Evolutionary conservation across 2,888 invertebrate species (phyloP), one percentile per base, ranked within the genome.

Genomic region (Pollenia labialis): DNA sequence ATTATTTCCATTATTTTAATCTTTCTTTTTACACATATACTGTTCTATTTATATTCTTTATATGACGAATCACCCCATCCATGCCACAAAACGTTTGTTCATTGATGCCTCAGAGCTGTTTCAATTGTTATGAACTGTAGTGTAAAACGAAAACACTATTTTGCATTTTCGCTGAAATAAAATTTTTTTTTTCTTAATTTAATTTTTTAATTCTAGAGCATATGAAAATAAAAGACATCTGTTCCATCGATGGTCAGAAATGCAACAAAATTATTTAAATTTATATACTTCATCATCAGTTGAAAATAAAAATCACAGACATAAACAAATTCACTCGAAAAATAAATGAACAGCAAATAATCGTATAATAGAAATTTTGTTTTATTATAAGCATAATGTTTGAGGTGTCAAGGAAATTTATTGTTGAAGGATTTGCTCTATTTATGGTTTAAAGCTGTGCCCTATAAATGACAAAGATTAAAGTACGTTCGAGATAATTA

Each of bases 181-280:
- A n/a, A 14, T 50, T 10, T 14, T 9, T 7, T 48, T 32, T 74
- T 23, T 14, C 18, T 71, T 42, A 58, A 58, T 56, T 77, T 32
- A 7, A 18, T 71, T 54, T 72, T 14, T 58, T 8, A 46, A 44
- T 68, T 68, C 23, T 69, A 60, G 58, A 54, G 66, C 58, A 76
- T 40, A 14, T 14, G 23, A 46, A 56, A 40, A 40, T 74, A 80
- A 84, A 84, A 79, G 52, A 84, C 86, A 87, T 87, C 86, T 87
- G 86, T 84, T 87, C 66, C 66, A 44, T 7, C 54, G 50, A 77
- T 56, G 66, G 18, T 64, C 12, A 69, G 60, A 72, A 74, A 50
- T 83, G 72, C 80, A 81, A 84, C 86, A 81, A 77, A 81, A 83
- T 75, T 48, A 69, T 69, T 81, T 69, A 81, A 81, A 77, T 74